phyloP scores from a whole-genome alignment of 2,113 vertebrate species.

The Serinus canaria region DNA sequence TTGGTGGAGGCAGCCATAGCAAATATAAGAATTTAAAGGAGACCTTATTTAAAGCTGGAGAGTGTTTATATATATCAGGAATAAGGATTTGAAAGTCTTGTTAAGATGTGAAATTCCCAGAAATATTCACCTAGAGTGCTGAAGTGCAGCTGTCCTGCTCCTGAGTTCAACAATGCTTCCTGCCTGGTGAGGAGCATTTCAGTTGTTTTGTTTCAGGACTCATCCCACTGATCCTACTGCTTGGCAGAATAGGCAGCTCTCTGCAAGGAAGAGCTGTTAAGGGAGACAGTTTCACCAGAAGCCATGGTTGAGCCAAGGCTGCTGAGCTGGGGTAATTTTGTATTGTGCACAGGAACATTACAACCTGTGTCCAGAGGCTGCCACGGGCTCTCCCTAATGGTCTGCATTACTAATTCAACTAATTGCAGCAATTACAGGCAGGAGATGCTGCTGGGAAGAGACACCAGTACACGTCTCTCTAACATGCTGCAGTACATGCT shows the following conservation, averaged over 20 bases:
- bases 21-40: not conserved
- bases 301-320: not conserved
- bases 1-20: not conserved
- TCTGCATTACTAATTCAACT: slow-evolving; percentile 70
- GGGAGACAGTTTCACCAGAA: not conserved
- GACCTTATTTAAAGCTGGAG: not conserved
- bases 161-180: not conserved
- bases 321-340: slow-evolving; percentile 23
- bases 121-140: not conserved
- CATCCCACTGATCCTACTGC: not conserved
- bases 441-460: slow-evolving; percentile 63
- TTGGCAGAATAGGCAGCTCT: not conserved
- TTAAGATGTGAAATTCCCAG: not conserved
- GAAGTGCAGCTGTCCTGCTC: not conserved
- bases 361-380: slow-evolving; percentile 54
- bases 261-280: not conserved
- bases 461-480: slow-evolving; percentile 25
- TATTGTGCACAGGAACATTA: not conserved
- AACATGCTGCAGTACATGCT: slow-evolving; percentile 39
- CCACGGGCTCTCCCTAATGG: slow-evolving; percentile 48
- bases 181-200: not conserved
- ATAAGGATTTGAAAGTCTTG: not conserved
- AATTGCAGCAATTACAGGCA: slow-evolving; percentile 73
- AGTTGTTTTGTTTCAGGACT: not conserved
- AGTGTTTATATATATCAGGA: not conserved